Base-by-base conservation (phyloP, 2,888 invertebrate genomes). In the Adela reaumurella region DNA sequence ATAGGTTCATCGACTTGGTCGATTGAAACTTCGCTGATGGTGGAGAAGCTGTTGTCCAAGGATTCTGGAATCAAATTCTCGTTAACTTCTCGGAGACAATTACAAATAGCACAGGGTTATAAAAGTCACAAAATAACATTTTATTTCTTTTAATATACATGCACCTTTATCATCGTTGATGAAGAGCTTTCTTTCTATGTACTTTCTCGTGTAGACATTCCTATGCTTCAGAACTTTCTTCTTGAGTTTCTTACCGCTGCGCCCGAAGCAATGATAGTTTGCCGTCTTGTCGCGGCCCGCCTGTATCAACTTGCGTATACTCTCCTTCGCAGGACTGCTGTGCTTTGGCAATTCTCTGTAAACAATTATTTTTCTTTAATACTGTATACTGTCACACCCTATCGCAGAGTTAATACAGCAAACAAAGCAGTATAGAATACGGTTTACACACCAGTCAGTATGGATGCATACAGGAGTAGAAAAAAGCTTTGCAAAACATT, bases 221-320 rank as follows among this genome's bases (percentile, higher is more conserved):
- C 73, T 74, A 54, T 77, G 76, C 24, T 61, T 60, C 46, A 60
- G 63, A 1, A 60, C 54, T 53, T 72, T 76, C 55, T 73, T 77
- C 58, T 76, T 77, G 11, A 65, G 61, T 55, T 68, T 73, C 52
- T 77, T 70, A 45, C 74, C 70, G 51, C 72, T 70, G 52, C 74
- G 76, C 51, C 67, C 81, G 59, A 89, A 88, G 11, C 88, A 87
- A 80, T 87, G 83, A 58, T 88, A 89, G 51, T 80, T 81, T 10
- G 79, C 74, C 14, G 74, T 76, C 59, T 76, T 72, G 11, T 68
- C 70, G 52, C 70, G 68, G 19, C 69, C 70, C 56, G 74, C 79
- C 56, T 82, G 77, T 54, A 78, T 69, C 48, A 77, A 64, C 56
- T 71, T 74, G 3, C 72, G 65, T 52, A 78, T 77, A 57, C 74